Base-by-base conservation (phyloP, 2,888 invertebrate genomes). In the Eustalomyia histrio region DNA sequence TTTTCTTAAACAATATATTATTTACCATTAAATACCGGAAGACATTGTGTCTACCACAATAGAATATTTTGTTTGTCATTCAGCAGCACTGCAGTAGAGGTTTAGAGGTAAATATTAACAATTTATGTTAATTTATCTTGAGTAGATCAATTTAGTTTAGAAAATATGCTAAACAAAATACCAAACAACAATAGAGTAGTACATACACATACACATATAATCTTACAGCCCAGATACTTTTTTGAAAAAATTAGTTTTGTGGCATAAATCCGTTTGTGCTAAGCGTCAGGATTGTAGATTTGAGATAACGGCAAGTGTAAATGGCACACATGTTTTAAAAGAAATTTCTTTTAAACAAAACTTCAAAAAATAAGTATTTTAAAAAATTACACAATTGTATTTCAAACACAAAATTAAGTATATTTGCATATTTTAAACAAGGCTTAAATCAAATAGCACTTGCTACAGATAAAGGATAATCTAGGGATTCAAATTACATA, bases 91-190 rank as follows among this genome's bases (percentile, higher is more conserved):
- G n/a, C 12, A 60, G 33, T 53, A 47, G 73, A 43, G 65, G 60
- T 61, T n/a, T n/a, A n/a, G n/a, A 52, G 68, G 72, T 73, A 80
- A 64, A 47, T 58, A 53, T 33, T 17, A 57, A 50, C 52, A 74
- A 60, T 84, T 85, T 86, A 85, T 85, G 88, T 83, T 87, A 88
- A 88, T 87, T 87, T 87, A 88, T 88, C 86, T 86, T 87, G 86
- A 88, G 87, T 84, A 87, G 87, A 87, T 88, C 87, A 86, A 87
- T 87, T 86, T 83, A 76, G 73, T n/a, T 63, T 75, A 83, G 69
- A 74, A 68, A 47, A 65, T 57, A 67, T 58, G 14, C 14, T 21
- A 63, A 74, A 61, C 43, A 61, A 61, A 68, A 68, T 63, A 39
- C 16, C 21, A 18, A 18, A 52, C 10, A 2, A 8, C 2, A 57